Conservation (phyloP, 53 echinoderm and acorn worm species). For the Paelopatides confundens region DNA sequence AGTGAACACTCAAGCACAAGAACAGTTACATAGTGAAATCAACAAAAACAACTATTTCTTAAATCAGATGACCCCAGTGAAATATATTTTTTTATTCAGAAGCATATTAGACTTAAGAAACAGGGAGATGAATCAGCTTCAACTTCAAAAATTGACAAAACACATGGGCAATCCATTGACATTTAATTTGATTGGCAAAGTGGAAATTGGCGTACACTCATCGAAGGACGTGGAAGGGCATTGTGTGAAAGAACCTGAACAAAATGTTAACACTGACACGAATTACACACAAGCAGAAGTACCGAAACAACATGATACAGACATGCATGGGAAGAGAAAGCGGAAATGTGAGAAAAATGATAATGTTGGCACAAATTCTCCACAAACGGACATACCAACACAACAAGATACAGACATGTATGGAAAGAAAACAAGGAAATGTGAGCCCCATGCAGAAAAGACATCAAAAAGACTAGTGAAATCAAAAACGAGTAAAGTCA, state of each 20-base stretch:
- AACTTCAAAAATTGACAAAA: not conserved
- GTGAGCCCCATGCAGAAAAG: too few species aligned
- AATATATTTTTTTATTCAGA: constrained; percentile 29
- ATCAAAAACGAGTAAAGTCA: not conserved
- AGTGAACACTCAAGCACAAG: constrained; percentile 27
- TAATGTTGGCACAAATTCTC: too few species aligned
- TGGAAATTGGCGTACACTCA: not conserved
- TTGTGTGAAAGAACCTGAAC: too few species aligned
- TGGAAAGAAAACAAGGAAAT: too few species aligned
- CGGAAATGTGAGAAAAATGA: too few species aligned
- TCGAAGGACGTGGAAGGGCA: too few species aligned
- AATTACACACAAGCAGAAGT: too few species aligned
- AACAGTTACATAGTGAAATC: constrained; percentile 36
- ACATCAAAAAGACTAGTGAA: not conserved
- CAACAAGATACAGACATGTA: too few species aligned
- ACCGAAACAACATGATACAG: too few species aligned
- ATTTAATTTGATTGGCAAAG: not conserved
- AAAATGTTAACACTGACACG: too few species aligned
- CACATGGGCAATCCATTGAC: not conserved
- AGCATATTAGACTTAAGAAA: constrained; percentile 22
- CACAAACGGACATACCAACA: too few species aligned
- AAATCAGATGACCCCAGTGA: constrained; percentile 33
- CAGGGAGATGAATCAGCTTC: not conserved
- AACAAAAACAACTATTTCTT: constrained; percentile 8
- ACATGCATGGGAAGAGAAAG: too few species aligned